Conservation (phyloP, 2,113 vertebrate genomes). For the Crotalus horridus region DNA sequence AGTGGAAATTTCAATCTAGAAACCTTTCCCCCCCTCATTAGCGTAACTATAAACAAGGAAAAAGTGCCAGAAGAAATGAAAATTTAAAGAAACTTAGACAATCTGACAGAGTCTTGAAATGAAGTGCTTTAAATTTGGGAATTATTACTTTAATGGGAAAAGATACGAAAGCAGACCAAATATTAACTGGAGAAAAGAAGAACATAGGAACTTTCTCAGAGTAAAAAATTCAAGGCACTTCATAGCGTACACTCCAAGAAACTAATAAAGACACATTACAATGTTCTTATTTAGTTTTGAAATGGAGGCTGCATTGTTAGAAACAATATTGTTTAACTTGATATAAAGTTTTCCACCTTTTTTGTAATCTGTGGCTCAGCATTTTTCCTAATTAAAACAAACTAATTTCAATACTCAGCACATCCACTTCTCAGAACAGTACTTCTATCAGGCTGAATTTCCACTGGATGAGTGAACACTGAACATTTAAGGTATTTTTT, state of each 20-base stretch:
- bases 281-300: neutral
- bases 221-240: slow-evolving; percentile 9
- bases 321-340: neutral
- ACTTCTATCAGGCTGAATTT: neutral
- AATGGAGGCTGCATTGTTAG: neutral
- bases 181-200: slow-evolving; percentile 47
- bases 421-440: neutral
- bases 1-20: slow-evolving; percentile 59
- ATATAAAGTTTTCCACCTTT: neutral
- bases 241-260: neutral
- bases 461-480: neutral
- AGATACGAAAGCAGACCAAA: slow-evolving; percentile 59
- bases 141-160: slow-evolving; percentile 49
- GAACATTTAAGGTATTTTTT: neutral
- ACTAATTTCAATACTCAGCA: neutral
- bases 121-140: slow-evolving; percentile 30
- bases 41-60: slow-evolving; percentile 54
- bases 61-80: slow-evolving; percentile 63
- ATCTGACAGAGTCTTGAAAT: slow-evolving; percentile 54
- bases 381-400: slow-evolving; percentile 3
- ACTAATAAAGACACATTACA: neutral
- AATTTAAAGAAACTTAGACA: slow-evolving; percentile 65
- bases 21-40: slow-evolving; percentile 27
- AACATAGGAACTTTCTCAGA: slow-evolving; percentile 30
- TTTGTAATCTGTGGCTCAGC: neutral